Base-by-base conservation (phyloP, 2,888 invertebrate species). In the Athetis lepigone region DNA sequence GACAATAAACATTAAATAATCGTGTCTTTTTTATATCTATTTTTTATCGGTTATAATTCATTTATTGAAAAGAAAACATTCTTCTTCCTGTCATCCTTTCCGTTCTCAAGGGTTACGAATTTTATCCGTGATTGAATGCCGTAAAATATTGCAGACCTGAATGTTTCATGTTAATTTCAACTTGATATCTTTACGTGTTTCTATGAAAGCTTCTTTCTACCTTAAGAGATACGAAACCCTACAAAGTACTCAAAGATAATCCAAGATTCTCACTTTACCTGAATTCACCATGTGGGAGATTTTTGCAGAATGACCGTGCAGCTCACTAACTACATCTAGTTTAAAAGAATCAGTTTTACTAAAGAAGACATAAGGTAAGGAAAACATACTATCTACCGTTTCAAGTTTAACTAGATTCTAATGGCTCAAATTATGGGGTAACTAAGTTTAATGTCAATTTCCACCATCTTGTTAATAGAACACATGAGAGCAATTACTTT, bases 401-500 rank as follows among this genome's bases (percentile, higher is more conserved):
- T 58, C 11, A n/a, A 21, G 27, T 27, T 46, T 49, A 56, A 62
- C 29, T 54, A 58, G 45, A 46, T 45, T 62, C 23, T 21, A 63
- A 59, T 60, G 13, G 27, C 36, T 52, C 42, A 45, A 49, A 43
- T 25, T 40, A 50, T 52, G 43, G 58, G 40, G 47, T 61, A 60
- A 58, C 59, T 64, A 57, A 64, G 43, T 55, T 23, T 45, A 61
- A 63, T 59, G 27, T 11, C 33, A 18, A 52, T 67, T 62, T 60
- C 50, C 62, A 43, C 36, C 54, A 65, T 49, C 70, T 59, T 54
- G 50, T 59, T 65, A 46, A 39, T 51, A 68, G 47, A 71, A 70
- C 52, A 62, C 61, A 70, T 54, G 47, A 40, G 39, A 27, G 33
- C 59, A 75, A 79, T 80, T 71, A 67, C 47, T 62, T 73, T 74